phyloP scores from a whole-genome alignment of 2,113 vertebrate genomes.

The Epinephelus moara region DNA sequence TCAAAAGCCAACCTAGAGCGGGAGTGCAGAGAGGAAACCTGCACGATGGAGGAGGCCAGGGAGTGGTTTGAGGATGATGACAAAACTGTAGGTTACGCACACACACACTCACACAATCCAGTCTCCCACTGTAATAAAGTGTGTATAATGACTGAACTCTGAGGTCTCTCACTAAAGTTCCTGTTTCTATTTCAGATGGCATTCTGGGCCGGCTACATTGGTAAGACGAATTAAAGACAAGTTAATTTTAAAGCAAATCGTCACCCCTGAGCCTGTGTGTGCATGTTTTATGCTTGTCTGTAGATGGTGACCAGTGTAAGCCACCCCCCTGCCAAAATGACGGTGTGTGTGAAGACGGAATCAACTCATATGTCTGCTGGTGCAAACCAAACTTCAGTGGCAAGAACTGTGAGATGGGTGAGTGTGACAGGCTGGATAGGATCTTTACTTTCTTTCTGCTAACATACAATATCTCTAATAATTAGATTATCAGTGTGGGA shows the following conservation, averaged over 20 bases:
- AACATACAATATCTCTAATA: background rate
- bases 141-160: background rate
- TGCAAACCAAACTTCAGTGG: constrained; percentile 89
- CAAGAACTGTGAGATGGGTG: constrained; percentile 95
- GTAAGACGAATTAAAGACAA: constrained; percentile 42
- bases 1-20: constrained; percentile 87
- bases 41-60: constrained; percentile 89
- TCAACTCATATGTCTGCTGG: constrained; percentile 90
- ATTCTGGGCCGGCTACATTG: constrained; percentile 71
- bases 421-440: constrained; percentile 13
- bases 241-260: background rate
- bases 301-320: constrained; percentile 94
- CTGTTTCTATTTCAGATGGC: constrained; percentile 66
- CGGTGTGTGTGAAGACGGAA: constrained; percentile 86
- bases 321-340: constrained; percentile 92
- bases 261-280: constrained; percentile 11
- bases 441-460: background rate
- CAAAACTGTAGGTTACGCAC: constrained; percentile 82
- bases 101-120: background rate
- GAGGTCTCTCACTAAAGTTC: constrained; percentile 3
- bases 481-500: background rate
- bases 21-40: constrained; percentile 89
- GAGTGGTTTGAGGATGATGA: constrained; percentile 88
- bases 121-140: background rate
- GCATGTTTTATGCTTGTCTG: constrained; percentile 14